phyloP scores from a whole-genome alignment of 2,797 vertebrate species.

The Pantherophis alleghaniensis region DNA sequence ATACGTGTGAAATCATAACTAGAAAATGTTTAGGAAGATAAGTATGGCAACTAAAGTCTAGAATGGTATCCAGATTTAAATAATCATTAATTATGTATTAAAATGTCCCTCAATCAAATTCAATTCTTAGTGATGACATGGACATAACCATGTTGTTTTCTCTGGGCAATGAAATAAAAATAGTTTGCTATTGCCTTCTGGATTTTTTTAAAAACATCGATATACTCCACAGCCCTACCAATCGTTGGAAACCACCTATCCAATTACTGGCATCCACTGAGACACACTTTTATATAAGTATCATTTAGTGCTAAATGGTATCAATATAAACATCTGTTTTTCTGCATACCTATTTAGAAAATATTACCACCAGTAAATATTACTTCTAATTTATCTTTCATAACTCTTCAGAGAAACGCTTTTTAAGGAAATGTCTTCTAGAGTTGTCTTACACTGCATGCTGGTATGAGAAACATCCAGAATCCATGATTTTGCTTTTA shows the following conservation, averaged over 20 bases:
- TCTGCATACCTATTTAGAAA: background rate
- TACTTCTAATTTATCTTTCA: background rate
- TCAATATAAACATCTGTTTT: background rate
- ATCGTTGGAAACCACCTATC: background rate
- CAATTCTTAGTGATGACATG: background rate
- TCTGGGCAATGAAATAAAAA: background rate
- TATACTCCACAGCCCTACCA: background rate
- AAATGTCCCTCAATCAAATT: background rate
- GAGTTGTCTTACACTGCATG: background rate
- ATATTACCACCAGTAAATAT: background rate
- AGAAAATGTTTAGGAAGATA: background rate
- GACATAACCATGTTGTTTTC: background rate
- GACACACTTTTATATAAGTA: background rate
- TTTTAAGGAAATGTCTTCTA: background rate
- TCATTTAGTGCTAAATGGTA: background rate
- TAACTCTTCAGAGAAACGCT: background rate
- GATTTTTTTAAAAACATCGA: background rate
- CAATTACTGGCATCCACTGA: background rate
- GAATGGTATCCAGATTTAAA: background rate
- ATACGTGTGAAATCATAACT: background rate
- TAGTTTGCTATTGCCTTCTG: background rate
- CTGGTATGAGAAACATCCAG: background rate
- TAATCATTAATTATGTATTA: background rate
- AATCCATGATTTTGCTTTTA: background rate
- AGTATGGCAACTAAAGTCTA: background rate